Evolutionary conservation across 2,888 invertebrate genomes (phyloP).

Genomic region (Metalampra italica): DNA sequence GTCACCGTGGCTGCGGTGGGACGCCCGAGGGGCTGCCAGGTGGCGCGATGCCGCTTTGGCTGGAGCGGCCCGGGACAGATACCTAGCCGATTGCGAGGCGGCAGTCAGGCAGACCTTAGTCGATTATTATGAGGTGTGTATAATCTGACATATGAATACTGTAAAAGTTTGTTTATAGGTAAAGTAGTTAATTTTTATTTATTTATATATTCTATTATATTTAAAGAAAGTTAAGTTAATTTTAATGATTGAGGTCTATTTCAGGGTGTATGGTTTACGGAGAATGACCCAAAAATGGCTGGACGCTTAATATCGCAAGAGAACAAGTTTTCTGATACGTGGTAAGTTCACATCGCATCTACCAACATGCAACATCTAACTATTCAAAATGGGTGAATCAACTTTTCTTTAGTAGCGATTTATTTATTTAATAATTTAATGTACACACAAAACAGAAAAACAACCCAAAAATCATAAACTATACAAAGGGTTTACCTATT

Average conservation of each 20-base stretch:
- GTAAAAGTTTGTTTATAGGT: neutral
- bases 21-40: conserved; percentile 79
- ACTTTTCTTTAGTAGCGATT: no score
- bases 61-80: conserved; percentile 80
- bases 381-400: no score
- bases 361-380: no score
- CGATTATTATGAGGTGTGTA: conserved; percentile 79
- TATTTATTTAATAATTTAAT: no score
- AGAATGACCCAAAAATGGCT: conserved; percentile 75
- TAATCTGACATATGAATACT: no score
- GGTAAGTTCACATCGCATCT: conserved; percentile 37
- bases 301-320: conserved; percentile 80
- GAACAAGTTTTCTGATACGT: conserved; percentile 70
- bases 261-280: conserved; percentile 79
- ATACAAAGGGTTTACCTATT: no score
- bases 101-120: conserved; percentile 71
- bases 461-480: no score
- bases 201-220: no score
- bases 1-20: conserved; percentile 83
- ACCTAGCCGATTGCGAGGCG: conserved; percentile 70
- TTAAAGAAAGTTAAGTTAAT: no score
- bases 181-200: neutral
- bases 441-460: no score
- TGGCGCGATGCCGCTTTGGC: conserved; percentile 81
- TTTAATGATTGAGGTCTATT: conserved; percentile 13